Evolutionary conservation across 2,888 invertebrate species (phyloP).

Genomic region (Diaphora mendica): DNA sequence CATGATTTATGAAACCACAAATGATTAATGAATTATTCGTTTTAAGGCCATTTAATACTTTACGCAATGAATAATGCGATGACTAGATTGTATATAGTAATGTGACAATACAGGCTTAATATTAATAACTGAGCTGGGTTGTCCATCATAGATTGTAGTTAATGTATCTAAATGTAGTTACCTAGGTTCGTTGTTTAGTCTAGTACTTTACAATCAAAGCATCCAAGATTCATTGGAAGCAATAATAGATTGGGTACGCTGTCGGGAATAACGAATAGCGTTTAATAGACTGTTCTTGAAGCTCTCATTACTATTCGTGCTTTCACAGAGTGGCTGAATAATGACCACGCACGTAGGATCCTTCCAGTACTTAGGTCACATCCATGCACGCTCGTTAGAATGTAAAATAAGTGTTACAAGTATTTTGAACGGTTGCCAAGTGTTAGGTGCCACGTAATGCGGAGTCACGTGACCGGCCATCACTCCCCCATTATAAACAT

Average conservation of each 20-base stretch:
- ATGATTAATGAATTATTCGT: slow-evolving; percentile 32
- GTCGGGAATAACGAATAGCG: slow-evolving; percentile 14
- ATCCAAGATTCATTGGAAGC: slow-evolving; percentile 9
- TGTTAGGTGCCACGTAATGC: slow-evolving; percentile 67
- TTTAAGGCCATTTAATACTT: slow-evolving; percentile 35
- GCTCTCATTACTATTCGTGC: slow-evolving; percentile 55
- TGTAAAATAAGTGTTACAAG: slow-evolving; percentile 75
- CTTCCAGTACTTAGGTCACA: slow-evolving; percentile 71
- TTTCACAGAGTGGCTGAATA: slow-evolving; percentile 53
- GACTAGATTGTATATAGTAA: slow-evolving; percentile 18
- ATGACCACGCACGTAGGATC: slow-evolving; percentile 66
- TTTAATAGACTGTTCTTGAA: slow-evolving; percentile 43
- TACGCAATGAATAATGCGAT: slow-evolving; percentile 28
- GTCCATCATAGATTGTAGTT: neutral
- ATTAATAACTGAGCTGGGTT: neutral
- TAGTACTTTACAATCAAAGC: slow-evolving; percentile 10
- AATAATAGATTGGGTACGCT: slow-evolving; percentile 13
- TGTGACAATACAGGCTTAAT: slow-evolving; percentile 15
- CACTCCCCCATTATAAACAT: slow-evolving; percentile 74
- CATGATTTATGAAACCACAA: slow-evolving; percentile 45
- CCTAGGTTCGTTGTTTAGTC: slow-evolving; percentile 7
- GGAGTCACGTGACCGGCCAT: slow-evolving; percentile 65
- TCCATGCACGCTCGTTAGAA: slow-evolving; percentile 68
- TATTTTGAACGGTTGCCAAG: slow-evolving; percentile 76
- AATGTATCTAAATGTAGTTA: neutral